Evolutionary conservation across 2,113 vertebrate species (phyloP), one percentile per base, ranked within the genome.

Genomic region (Excalfactoria chinensis): DNA sequence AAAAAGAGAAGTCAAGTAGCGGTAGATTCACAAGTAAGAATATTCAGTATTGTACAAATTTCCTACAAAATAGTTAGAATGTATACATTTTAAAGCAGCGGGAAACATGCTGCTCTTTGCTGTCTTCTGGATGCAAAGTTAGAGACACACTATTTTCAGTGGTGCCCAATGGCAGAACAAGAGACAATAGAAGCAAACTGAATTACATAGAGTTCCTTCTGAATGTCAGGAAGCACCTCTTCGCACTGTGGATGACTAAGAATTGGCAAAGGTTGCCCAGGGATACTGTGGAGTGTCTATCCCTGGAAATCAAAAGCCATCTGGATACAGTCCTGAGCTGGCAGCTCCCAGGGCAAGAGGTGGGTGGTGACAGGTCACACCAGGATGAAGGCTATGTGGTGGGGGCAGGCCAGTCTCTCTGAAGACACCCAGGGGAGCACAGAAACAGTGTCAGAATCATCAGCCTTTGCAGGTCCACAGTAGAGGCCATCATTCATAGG

Each of bases 361-460:
- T 53, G 44, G n/a, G 1, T 0, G 2, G 67, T 30, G 12, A 53
- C 22, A 40, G 53, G 13, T 25, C 28, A 8, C 1, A 2, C 9
- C 53, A 13, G 1, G 9, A 43, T 48, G 40, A 20, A 46, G 40
- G 37, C 9, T 2, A 2, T 13, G 37, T 11, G 21, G 11, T 1
- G 6, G 28, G 32, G 6, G 26, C 32, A 49, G 30, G 13, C 17
- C 2, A 1, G 41, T 9, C 13, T 23, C 0, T 0, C 6, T 1
- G 0, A 6, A 2, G 23, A 32, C 9, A 41, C 26, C 8, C 17
- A 0, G 0, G 5, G 37, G 25, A 35, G 9, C 46, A 53, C 22
- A 35, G 30, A 34, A 67, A 32, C 4, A 13, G 28, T 1, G 2
- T 30, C 0, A 1, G 37, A 87, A 12, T 6, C 4, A 7, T 2